A percentile compares a stretch with the other conserved stretches of the same genome.
These are phyloP conservation scores for Scaptomyza cyrtandrae DNA, from an alignment of 2,888 invertebrate species.

Conservation along the genomic window DNA sequence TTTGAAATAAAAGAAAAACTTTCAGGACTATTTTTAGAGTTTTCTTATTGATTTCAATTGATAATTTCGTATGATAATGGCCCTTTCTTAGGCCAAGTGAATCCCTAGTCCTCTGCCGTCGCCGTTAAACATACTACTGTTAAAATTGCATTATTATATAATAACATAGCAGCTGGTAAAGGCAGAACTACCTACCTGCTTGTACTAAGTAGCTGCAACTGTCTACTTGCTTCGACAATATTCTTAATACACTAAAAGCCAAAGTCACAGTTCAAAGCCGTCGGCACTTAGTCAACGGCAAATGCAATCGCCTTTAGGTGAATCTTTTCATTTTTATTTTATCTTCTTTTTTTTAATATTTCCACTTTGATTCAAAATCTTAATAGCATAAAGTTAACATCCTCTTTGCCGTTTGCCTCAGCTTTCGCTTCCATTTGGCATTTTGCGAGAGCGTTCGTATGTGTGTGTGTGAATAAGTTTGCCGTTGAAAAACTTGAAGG, in stretches of 20 bases:
- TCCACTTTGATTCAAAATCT: conserved; percentile 78
- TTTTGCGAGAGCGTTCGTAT: neutral
- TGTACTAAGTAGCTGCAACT: conserved; percentile 35
- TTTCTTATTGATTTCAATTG: too few relatives aligned
- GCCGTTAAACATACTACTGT: too few relatives aligned
- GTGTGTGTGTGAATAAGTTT: conserved; percentile 24
- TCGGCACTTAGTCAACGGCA: too few relatives aligned
- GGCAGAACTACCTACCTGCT: conserved; percentile 16
- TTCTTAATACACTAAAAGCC: conserved; percentile 74
- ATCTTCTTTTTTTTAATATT: conserved; percentile 49
- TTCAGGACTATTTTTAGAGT: too few relatives aligned
- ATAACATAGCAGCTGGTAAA: neutral
- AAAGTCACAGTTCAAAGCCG: conserved; percentile 64
- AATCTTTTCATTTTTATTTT: conserved; percentile 15
- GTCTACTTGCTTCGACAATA: conserved; percentile 39
- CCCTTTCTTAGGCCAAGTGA: too few relatives aligned
- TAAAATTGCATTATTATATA: neutral
- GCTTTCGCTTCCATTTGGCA: conserved; percentile 41
- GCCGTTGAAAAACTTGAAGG: conserved; percentile 33
- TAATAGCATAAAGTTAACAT: conserved; percentile 78
- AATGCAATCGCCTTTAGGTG: conserved; percentile 47
- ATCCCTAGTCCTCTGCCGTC: too few relatives aligned
- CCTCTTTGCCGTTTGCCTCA: conserved; percentile 60
- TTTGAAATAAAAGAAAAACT: too few relatives aligned
- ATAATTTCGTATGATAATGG: too few relatives aligned